phyloP scores from a whole-genome alignment of 2,888 invertebrate species.

The Hybos culiciformis region DNA sequence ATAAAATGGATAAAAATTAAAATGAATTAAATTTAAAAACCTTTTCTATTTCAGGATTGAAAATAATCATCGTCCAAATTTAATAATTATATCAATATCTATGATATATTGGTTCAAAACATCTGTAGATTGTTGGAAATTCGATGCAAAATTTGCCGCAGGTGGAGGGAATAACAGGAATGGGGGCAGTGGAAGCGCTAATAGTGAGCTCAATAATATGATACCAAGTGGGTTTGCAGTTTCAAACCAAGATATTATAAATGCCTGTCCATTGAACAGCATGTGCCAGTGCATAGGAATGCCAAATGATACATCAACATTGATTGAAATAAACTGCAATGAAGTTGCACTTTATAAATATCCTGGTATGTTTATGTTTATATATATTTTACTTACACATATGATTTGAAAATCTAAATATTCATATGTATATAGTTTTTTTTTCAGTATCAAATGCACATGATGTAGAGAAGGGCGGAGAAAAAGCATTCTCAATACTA shows the following conservation, averaged over 20 bases:
- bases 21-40: too few relatives aligned
- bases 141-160: slow-evolving; percentile 24
- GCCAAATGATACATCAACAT: slow-evolving; percentile 35
- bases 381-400: not conserved
- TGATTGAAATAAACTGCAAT: slow-evolving; percentile 37
- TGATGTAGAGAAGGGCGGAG: not conserved
- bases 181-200: slow-evolving; percentile 10
- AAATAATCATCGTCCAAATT: slow-evolving; percentile 23
- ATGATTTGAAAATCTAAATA: slow-evolving; percentile 2
- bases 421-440: not conserved
- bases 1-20: too few relatives aligned
- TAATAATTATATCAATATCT: slow-evolving; percentile 31
- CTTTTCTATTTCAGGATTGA: slow-evolving; percentile 20
- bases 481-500: too few relatives aligned
- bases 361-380: slow-evolving; percentile 29
- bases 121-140: slow-evolving; percentile 33
- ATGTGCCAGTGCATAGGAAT: slow-evolving; percentile 36
- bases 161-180: slow-evolving; percentile 20
- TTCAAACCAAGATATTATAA: slow-evolving; percentile 33
- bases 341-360: slow-evolving; percentile 36
- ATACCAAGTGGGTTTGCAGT: slow-evolving; percentile 24
- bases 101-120: slow-evolving; percentile 29
- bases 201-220: not conserved
- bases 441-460: slow-evolving; percentile 6
- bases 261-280: slow-evolving; percentile 34